Conservation (phyloP, 2,113 vertebrate species). For the Bujurquina vittata region DNA sequence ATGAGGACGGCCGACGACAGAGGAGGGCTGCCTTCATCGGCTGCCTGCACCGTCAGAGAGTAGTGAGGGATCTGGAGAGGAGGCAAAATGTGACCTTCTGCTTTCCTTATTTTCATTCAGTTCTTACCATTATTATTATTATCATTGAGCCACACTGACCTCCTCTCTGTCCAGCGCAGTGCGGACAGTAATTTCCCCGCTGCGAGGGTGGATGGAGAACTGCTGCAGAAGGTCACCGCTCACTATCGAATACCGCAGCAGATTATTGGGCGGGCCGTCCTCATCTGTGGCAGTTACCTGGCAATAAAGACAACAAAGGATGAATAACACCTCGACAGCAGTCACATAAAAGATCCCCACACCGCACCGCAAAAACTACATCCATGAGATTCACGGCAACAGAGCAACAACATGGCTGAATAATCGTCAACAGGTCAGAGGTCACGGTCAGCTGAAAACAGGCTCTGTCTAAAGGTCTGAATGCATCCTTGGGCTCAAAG, state of each 20-base stretch:
- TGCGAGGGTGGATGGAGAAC: slow-evolving; percentile 86
- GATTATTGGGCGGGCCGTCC: slow-evolving; percentile 89
- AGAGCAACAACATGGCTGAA: neutral
- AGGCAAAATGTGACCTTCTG: neutral
- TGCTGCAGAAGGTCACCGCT: slow-evolving; percentile 87
- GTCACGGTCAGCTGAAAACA: too few relatives aligned
- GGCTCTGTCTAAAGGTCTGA: too few relatives aligned
- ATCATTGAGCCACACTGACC: slow-evolving; percentile 73
- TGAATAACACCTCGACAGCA: neutral
- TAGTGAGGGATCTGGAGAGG: slow-evolving; percentile 86
- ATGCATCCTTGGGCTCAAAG: too few relatives aligned
- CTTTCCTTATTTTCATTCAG: neutral
- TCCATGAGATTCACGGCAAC: neutral
- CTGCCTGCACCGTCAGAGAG: slow-evolving; percentile 88
- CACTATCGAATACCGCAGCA: slow-evolving; percentile 88
- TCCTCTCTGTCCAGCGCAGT: slow-evolving; percentile 91
- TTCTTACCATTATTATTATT: neutral
- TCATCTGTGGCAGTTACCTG: slow-evolving; percentile 89
- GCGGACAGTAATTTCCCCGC: slow-evolving; percentile 85
- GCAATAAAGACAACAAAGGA: neutral
- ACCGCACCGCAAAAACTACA: neutral
- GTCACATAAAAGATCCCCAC: neutral
- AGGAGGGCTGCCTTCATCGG: slow-evolving; percentile 85
- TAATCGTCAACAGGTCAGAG: neutral
- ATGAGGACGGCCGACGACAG: slow-evolving; percentile 84